Evolutionary conservation across 2,797 vertebrate species (phyloP).

Genomic region (Neosilurus hyrtlii): DNA sequence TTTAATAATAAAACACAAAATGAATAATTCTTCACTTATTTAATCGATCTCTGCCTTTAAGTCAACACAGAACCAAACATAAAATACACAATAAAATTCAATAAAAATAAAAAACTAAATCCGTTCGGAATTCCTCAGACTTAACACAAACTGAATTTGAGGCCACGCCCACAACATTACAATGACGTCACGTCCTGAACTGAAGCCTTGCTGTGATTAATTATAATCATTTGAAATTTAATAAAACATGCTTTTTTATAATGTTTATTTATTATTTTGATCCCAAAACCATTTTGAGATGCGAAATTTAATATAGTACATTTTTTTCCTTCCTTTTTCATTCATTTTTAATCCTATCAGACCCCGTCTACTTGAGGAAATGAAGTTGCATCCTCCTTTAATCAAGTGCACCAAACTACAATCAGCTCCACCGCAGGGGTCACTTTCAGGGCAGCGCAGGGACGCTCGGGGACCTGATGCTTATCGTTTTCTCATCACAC

Average conservation of each 20-base stretch:
- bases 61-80: not conserved
- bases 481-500: constrained; percentile 19
- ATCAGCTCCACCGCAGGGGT: constrained; percentile 27
- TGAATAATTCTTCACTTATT: not conserved
- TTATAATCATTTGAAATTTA: not conserved
- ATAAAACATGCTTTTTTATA: not conserved
- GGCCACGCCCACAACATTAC: not conserved
- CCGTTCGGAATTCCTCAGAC: not conserved
- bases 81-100: not conserved
- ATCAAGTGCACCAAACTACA: constrained; percentile 30
- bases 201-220: not conserved
- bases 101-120: not conserved
- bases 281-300: not conserved
- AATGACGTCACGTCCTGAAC: not conserved
- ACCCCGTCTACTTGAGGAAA: constrained; percentile 3
- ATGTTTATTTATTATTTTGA: not conserved
- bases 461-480: not conserved
- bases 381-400: constrained; percentile 33
- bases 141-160: not conserved
- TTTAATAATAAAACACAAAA: not conserved
- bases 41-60: too few species aligned
- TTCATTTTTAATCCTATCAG: constrained; percentile 3
- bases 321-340: not conserved
- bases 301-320: too few species aligned
- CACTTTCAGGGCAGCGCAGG: constrained; percentile 5